Evolutionary conservation across 2,797 vertebrate species (phyloP).

Genomic region (Discoglossus pictus): DNA sequence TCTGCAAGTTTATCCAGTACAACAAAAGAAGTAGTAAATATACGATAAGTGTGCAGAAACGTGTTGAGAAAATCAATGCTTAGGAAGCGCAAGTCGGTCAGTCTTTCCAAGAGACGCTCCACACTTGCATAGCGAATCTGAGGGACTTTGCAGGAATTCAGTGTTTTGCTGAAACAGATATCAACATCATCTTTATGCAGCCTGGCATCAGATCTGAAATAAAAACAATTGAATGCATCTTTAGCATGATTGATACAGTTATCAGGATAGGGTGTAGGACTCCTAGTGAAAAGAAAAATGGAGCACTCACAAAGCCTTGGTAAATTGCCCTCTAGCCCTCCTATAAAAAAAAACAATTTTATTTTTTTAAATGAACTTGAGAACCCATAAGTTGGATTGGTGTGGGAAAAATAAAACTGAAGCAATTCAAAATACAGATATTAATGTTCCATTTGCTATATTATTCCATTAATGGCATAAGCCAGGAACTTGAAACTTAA

Average conservation of each 20-base stretch:
- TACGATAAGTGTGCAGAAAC: slow-evolving; percentile 96
- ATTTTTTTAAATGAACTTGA: too few relatives aligned
- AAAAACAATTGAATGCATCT: slow-evolving; percentile 30
- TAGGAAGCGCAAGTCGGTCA: slow-evolving; percentile 94
- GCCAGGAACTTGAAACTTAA: too few relatives aligned
- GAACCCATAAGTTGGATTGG: too few relatives aligned
- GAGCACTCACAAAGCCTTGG: too few relatives aligned
- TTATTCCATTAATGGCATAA: too few relatives aligned
- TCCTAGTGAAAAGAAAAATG: too few relatives aligned
- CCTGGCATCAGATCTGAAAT: slow-evolving; percentile 88
- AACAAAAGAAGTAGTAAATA: slow-evolving; percentile 88
- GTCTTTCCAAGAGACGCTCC: slow-evolving; percentile 90
- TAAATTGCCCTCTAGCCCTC: too few relatives aligned
- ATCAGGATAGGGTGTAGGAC: too few relatives aligned
- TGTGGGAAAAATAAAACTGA: not conserved
- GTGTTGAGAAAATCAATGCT: slow-evolving; percentile 99
- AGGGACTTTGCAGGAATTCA: slow-evolving; percentile 98
- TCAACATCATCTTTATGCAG: slow-evolving; percentile 96
- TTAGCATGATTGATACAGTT: too few relatives aligned
- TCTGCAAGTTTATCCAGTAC: slow-evolving; percentile 94
- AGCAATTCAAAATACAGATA: too few relatives aligned
- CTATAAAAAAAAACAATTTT: not conserved
- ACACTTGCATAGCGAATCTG: slow-evolving; percentile 97
- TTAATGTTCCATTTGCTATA: too few relatives aligned
- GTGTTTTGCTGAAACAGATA: slow-evolving; percentile 98